Evolutionary conservation across 2,113 vertebrate species (phyloP), one percentile per base, ranked within the genome.

Genomic region (Sorex fumeus): DNA sequence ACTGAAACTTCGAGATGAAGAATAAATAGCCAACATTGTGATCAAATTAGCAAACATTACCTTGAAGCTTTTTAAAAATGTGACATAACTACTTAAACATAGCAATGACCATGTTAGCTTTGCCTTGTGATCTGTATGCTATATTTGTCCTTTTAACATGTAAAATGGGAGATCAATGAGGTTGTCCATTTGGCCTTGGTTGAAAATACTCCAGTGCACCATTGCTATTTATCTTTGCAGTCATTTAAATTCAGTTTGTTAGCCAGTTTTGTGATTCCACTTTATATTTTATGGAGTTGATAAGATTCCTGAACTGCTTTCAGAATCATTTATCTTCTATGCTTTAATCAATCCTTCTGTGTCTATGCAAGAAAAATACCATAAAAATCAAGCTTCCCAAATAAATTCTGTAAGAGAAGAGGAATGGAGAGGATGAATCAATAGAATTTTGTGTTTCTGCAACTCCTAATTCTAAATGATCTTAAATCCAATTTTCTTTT

Each of bases 241-340:
- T 90, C 36, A 81, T 93, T 91, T 94, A 75, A 94, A 79, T 74
- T 43, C 43, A 80, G 78, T 94, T 91, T 90, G 27, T 78, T 70
- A 43, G 12, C 45, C 43, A 75, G 80, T 82, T 89, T 94, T 82
- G 76, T 84, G 72, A 93, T 82, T 85, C 71, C 21, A 69, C 27
- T 92, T 94, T 84, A 34, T 90, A n/a, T 93, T 95, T 91, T 91
- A 79, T 50, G 66, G 60, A 89, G 80, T 47, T 93, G 92, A 76
- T 84, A 86, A 93, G 57, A 88, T 88, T 94, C 74, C 81, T 91
- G 74, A 86, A 95, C 78, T 75, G 60, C 89, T 94, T 94, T 93
- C 32, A 71, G 71, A 92, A 92, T 74, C 50, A 90, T 87, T 32
- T 6, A 34, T 93, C 66, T 81, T 69, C 6, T 50, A 62, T 15